Conservation (phyloP, 2,113 vertebrate species). For the mouse (Mus musculus) region DNA sequence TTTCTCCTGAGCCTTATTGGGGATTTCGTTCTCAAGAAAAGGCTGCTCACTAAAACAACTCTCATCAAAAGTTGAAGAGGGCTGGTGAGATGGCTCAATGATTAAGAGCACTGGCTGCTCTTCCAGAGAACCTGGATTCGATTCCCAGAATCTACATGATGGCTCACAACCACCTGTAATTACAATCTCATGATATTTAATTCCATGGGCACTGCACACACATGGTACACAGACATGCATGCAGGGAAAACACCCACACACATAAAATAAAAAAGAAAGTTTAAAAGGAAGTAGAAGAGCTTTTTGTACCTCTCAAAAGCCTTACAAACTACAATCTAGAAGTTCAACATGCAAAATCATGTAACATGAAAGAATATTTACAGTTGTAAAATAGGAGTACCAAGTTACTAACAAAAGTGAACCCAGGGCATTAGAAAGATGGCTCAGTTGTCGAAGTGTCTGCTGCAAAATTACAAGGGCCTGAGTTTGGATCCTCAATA, state of each 20-base stretch:
- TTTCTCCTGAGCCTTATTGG: neutral
- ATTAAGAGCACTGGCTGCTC: neutral
- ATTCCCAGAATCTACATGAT: neutral
- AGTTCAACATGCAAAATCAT: neutral
- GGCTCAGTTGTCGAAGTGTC: neutral
- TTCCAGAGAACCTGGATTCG: neutral
- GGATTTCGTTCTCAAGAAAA: neutral
- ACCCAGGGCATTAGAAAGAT: neutral
- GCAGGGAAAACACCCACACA: neutral
- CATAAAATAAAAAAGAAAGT: neutral
- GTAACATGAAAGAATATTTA: neutral
- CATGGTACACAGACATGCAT: neutral
- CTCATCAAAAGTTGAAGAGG: neutral
- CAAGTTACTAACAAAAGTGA: neutral
- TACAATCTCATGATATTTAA: neutral
- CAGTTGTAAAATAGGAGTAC: neutral
- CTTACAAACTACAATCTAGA: neutral
- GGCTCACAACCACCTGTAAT: neutral
- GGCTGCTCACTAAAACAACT: neutral
- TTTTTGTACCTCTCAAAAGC: neutral
- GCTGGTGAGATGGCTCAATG: neutral
- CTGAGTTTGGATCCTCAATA: neutral
- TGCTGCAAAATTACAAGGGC: neutral
- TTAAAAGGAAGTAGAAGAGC: neutral
- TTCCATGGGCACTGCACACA: neutral